Base-by-base conservation (phyloP, 1,140 invertebrate species). In the Coboldia fuscipes region DNA sequence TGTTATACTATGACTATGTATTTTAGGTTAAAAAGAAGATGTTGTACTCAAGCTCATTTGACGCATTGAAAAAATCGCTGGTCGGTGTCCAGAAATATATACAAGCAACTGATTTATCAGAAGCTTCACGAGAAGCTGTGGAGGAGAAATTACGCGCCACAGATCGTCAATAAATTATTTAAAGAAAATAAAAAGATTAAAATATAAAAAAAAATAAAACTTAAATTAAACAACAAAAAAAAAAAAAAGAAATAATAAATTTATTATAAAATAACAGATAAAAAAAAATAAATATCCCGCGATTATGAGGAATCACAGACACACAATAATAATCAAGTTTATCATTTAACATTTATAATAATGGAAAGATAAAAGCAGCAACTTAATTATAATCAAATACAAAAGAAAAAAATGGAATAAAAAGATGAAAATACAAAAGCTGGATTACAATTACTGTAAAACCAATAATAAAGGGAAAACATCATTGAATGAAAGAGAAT, bases 1-100 rank as follows among this genome's bases (percentile, higher is more conserved):
- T n/a, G n/a, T n/a, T n/a, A n/a, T n/a, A n/a, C n/a, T n/a, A n/a
- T n/a, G n/a, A n/a, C n/a, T n/a, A n/a, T n/a, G n/a, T n/a, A n/a
- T n/a, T n/a, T n/a, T n/a, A 55, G 52, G 82, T 94, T 37, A 94
- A 93, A 70, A 92, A 93, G 80, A 96, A 96, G 76, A 96, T 96
- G 89, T 77, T 96, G 68, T 96, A 96, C 65, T 92, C 90, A 42
- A 78, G 83, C 68, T 92, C 85, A 48, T 94, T 93, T 53, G 86
- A 92, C 60, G 88, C 88, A 45, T 64, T 96, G 45, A 93, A 92
- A 65, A 89, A 90, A 57, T 85, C 88, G 39, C 65, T 96, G 48
- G 82, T 89, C 40, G 90, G 90, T 48, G 80, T 96, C 46, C 85
- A 89, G 62, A 92, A 92, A 65, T 92, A 90, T 65, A 85, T 96